Base-by-base conservation (phyloP, 2,113 vertebrate species). In the Apaloderma vittatum region DNA sequence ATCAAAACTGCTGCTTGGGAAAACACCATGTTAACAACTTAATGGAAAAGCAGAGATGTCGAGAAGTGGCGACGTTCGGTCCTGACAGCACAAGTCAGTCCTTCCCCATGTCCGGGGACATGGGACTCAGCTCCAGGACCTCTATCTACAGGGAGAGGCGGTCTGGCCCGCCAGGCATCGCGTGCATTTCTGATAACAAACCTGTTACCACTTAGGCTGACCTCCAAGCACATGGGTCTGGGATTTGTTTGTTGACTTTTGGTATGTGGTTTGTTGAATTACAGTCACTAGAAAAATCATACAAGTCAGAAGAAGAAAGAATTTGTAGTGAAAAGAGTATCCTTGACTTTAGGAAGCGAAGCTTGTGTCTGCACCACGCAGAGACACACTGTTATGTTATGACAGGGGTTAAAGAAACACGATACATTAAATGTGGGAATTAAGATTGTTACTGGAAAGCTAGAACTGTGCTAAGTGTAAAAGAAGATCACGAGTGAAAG, bases 171-270 rank as follows among this genome's bases (percentile, higher is more conserved):
- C 58, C 92, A 93, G 24, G 48, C 71, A 74, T n/a, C 15, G 46
- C 61, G 49, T 10, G 21, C 78, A 54, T 51, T 74, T 77, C 82
- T 93, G 94, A 67, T 94, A 96, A 87, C 34, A 21, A 92, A 63
- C 37, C 71, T 90, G 63, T 36, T 59, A 48, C 48, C 59, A n/a
- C 46, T 1, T 5, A 23, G 55, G 59, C 68, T 78, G 88, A 81
- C 45, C 82, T 92, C 86, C 48, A 70, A 77, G 32, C 78, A 75
- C 1, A 61, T 0, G 0, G 37, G 18, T 54, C 57, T 3, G 1
- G 61, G 63, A 72, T 74, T 80, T 84, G 78, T 73, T 88, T 90
- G 86, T 32, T 80, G 79, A 71, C 51, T 90, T 90, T 37, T 46
- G 65, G 61, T 46, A 82, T 55, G 81, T n/a, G 57, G 81, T 85